A percentile compares a stretch with the other conserved stretches of the same genome.
phyloP scores from a whole-genome alignment of 2,113 vertebrate genomes.

The Nyctibius bracteatus region DNA sequence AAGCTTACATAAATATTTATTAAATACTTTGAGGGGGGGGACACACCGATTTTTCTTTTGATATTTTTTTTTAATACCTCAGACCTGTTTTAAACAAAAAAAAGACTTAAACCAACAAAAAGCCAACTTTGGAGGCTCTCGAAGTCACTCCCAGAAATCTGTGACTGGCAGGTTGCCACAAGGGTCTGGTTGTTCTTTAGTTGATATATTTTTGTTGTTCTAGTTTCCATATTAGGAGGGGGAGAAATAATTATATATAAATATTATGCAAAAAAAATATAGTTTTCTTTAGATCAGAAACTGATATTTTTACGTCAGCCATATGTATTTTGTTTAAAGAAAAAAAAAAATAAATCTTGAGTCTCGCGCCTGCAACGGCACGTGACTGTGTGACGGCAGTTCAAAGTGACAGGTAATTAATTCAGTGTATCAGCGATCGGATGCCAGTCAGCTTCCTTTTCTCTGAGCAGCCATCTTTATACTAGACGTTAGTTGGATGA shows the following conservation, averaged over 20 bases:
- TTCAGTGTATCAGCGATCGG: constrained; percentile 26
- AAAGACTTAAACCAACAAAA: neutral
- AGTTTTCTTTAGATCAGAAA: constrained; percentile 80
- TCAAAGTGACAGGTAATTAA: constrained; percentile 41
- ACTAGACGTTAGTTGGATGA: constrained; percentile 67
- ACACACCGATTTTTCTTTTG: neutral
- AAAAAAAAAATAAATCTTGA: constrained; percentile 20
- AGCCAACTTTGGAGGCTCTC: constrained; percentile 45
- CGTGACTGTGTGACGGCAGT: constrained; percentile 9
- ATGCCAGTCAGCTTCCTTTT: constrained; percentile 70
- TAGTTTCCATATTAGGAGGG: constrained; percentile 53
- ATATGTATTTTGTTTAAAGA: constrained; percentile 80
- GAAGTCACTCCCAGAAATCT: constrained; percentile 51
- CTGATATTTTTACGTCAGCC: constrained; percentile 76
- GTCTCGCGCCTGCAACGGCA: constrained; percentile 7
- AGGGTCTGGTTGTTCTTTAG: constrained; percentile 58
- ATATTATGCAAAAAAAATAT: constrained; percentile 79
- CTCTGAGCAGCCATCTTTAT: constrained; percentile 78
- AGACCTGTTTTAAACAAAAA: constrained; percentile 28
- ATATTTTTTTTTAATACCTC: constrained; percentile 72
- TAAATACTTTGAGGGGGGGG: constrained; percentile 40
- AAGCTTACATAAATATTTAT: constrained; percentile 56
- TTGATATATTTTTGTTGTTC: constrained; percentile 40
- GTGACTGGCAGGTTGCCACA: constrained; percentile 58
- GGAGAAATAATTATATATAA: constrained; percentile 60